These are phyloP conservation scores for Metopolophium dirhodum DNA, from an alignment of 1,140 invertebrate species.

Conservation along the genomic window DNA sequence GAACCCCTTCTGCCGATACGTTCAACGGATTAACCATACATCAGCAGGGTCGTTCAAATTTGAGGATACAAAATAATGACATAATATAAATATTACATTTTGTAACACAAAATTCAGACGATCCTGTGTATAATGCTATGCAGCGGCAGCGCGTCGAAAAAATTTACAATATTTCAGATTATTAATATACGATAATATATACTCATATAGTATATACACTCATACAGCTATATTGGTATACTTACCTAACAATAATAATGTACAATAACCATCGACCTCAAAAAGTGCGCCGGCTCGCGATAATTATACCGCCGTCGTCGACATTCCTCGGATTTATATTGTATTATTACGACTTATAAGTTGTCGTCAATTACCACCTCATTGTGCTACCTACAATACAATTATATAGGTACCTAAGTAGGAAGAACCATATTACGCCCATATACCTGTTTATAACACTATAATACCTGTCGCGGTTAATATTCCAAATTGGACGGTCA, in stretches of 20 bases:
- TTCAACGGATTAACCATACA: background rate
- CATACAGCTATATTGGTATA: background rate
- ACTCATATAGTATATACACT: background rate
- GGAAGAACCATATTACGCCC: background rate
- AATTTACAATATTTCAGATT: background rate
- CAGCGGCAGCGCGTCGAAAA: background rate
- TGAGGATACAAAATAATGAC: background rate
- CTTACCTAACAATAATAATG: background rate
- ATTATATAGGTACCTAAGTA: background rate
- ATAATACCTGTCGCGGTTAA: background rate
- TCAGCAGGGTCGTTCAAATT: background rate
- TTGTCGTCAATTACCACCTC: background rate
- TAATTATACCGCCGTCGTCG: background rate
- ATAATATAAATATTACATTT: background rate
- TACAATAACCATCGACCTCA: background rate
- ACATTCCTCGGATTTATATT: background rate
- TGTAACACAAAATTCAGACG: background rate
- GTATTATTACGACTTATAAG: constrained; percentile 5
- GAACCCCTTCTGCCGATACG: background rate
- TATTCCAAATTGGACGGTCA: background rate
- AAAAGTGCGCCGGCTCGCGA: background rate
- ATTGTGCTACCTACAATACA: constrained; percentile 14
- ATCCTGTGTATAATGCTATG: background rate
- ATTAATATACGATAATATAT: background rate
- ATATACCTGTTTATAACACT: background rate